Evolutionary conservation across 2,888 invertebrate genomes (phyloP).

Genomic region (Mycalesis mineus): DNA sequence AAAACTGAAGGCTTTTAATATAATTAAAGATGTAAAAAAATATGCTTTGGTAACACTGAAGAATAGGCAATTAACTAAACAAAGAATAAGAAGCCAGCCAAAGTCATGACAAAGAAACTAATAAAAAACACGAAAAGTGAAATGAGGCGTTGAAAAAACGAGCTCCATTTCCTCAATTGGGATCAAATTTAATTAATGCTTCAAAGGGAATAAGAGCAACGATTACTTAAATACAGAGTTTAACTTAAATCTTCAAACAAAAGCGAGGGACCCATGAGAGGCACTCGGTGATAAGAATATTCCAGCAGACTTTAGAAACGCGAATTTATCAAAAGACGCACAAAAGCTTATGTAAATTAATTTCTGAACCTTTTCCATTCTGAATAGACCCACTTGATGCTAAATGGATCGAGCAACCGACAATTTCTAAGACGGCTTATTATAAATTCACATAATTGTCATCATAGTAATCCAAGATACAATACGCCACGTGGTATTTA

Average conservation of each 20-base stretch:
- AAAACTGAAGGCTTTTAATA: background rate
- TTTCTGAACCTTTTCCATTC: conserved; percentile 59
- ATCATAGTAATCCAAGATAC: conserved; percentile 25
- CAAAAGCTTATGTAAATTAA: conserved; percentile 69
- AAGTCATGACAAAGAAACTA: conserved; percentile 11
- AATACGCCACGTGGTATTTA: conserved; percentile 20
- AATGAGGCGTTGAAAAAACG: conserved; percentile 9
- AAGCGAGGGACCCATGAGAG: conserved; percentile 44
- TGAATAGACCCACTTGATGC: conserved; percentile 47
- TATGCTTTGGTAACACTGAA: background rate
- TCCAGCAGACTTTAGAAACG: conserved; percentile 37
- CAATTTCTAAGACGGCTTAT: conserved; percentile 41
- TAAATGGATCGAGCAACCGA: conserved; percentile 46
- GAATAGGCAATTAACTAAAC: conserved; percentile 1
- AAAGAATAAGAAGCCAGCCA: conserved; percentile 9
- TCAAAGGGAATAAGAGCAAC: conserved; percentile 38
- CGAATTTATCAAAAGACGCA: conserved; percentile 59
- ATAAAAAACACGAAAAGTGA: conserved; percentile 13
- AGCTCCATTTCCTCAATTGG: conserved; percentile 14
- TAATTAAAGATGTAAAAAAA: background rate
- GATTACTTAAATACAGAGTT: conserved; percentile 48
- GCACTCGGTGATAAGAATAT: conserved; percentile 48
- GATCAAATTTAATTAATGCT: conserved; percentile 36
- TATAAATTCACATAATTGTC: conserved; percentile 49
- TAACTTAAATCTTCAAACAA: conserved; percentile 54